phyloP scores from a whole-genome alignment of 2,888 invertebrate genomes.

The Aradus depressus region DNA sequence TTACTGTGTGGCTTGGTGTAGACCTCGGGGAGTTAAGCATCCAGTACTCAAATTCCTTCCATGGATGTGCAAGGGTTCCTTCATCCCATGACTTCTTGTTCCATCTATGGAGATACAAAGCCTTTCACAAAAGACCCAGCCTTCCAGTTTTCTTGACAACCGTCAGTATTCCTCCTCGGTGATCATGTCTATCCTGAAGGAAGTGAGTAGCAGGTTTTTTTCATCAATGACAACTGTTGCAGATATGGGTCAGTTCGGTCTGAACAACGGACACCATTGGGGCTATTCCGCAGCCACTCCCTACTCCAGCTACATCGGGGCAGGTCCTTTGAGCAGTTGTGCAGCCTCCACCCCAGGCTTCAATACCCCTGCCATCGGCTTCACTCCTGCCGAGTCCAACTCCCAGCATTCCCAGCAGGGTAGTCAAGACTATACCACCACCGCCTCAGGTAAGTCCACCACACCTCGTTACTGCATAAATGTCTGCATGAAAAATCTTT shows the following conservation, averaged over 20 bases:
- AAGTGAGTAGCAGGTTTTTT: no score
- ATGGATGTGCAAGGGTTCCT: no score
- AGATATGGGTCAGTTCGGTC: constrained; percentile 80
- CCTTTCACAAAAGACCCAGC: no score
- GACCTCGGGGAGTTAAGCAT: no score
- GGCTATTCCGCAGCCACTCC: constrained; percentile 76
- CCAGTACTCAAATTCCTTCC: no score
- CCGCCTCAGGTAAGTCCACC: constrained; percentile 16
- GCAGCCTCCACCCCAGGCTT: constrained; percentile 41
- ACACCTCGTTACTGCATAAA: background rate
- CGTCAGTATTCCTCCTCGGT: no score
- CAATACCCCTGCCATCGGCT: constrained; percentile 62
- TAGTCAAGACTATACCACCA: constrained; percentile 19
- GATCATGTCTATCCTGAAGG: no score
- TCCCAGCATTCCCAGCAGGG: constrained; percentile 38
- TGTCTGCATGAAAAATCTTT: background rate
- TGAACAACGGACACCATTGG: constrained; percentile 79
- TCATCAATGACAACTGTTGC: constrained; percentile 31
- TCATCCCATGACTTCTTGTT: no score
- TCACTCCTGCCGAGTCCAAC: constrained; percentile 55
- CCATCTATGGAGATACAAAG: no score
- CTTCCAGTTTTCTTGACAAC: no score
- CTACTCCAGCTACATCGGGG: constrained; percentile 65
- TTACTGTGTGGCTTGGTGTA: no score
- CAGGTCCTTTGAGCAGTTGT: constrained; percentile 59